phyloP scores from a whole-genome alignment of 2,797 vertebrate genomes.

The Mormyrops boulengeri region DNA sequence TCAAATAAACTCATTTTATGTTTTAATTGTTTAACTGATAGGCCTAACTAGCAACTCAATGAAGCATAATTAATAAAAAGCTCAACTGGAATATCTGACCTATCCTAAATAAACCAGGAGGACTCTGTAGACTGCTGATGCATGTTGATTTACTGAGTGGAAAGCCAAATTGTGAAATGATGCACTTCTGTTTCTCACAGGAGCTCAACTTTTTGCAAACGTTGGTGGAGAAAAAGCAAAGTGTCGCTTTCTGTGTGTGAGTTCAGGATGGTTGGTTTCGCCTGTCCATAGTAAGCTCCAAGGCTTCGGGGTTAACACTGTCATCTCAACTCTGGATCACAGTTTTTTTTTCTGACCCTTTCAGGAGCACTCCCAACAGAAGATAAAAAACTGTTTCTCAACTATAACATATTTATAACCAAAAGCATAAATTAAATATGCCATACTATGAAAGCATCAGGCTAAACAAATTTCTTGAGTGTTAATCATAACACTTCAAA shows the following conservation, averaged over 20 bases:
- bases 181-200: slow-evolving; percentile 25
- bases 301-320: neutral
- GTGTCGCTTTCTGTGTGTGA: slow-evolving; percentile 61
- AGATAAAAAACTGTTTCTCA: neutral
- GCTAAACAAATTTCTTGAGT: neutral
- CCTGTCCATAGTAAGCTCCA: neutral
- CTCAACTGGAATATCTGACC: neutral
- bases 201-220: slow-evolving; percentile 45
- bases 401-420: neutral
- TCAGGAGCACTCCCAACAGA: neutral
- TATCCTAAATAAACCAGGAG: neutral
- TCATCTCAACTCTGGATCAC: neutral
- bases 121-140: neutral
- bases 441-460: neutral
- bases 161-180: neutral
- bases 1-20: neutral
- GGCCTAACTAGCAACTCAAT: neutral
- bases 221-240: slow-evolving; percentile 50
- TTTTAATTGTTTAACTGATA: neutral
- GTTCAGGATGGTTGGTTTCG: slow-evolving; percentile 27
- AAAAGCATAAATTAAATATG: neutral
- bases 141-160: neutral
- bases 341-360: neutral
- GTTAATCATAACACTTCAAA: neutral
- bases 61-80: neutral